Evolutionary conservation across 2,888 invertebrate genomes (phyloP), one percentile per base, ranked within the genome.

Genomic region (Argyresthia goedartella): DNA sequence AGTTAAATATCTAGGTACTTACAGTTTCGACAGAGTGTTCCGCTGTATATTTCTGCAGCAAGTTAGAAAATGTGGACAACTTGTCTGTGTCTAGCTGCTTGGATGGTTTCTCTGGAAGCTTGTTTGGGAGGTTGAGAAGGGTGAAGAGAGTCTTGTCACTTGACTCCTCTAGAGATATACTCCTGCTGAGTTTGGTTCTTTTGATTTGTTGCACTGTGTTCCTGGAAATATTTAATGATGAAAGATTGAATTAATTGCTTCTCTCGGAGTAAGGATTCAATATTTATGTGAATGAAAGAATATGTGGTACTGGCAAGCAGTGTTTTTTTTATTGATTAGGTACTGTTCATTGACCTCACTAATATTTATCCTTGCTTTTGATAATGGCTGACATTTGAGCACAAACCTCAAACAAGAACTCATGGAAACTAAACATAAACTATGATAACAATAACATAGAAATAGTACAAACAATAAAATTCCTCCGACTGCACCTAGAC

Each of bases 101-200:
- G 0, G 71, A 56, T 36, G 76, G 68, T 55, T 78, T 75, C 51
- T 76, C 71, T 49, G 60, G 53, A 51, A 74, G 60, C 63, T 84
- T 73, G 44, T 80, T 61, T 59, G 86, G 76, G 45, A 84, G 60
- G 51, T 76, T 81, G 3, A 90, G 65, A 44, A 90, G 64, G 52
- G 89, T 88, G 69, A 90, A 89, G 48, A 91, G 67, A 8, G 90
- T 90, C 60, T 85, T 88, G 61, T 91, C 91, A 61, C 69, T 78
- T 6, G 90, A 89, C 60, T 88, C 88, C 51, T 84, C 79, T 47
- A 79, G 54, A 52, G 66, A 66, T 3, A 65, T 58, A 36, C 25
- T 50, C 25, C 61, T 55, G 39, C 73, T 69, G 54, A 76, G 15
- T 60, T 78, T 85, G 1, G 62, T 51, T 61, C 71, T 81, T 56